Evolutionary conservation across 1,140 invertebrate genomes (phyloP).

Genomic region (Palaemon carinicauda): DNA sequence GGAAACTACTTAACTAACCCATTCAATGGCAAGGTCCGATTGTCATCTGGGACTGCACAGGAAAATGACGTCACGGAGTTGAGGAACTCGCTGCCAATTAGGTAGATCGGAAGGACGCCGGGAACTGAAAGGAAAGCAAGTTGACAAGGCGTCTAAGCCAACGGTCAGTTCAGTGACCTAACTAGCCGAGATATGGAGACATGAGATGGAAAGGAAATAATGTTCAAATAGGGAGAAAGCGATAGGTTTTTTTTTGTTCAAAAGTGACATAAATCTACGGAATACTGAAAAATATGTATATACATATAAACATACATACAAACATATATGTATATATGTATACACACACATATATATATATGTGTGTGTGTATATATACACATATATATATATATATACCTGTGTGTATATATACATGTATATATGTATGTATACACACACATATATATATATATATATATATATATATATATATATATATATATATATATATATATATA

Average conservation of each 20-base stretch:
- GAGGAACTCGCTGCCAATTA: conserved; percentile 4
- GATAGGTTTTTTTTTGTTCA: no score
- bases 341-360: neutral
- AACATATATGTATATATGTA: neutral
- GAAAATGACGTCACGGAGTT: neutral
- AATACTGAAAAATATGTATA: no score
- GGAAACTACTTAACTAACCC: neutral
- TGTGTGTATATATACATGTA: no score
- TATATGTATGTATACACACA: no score
- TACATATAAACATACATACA: neutral
- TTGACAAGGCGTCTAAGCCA: no score
- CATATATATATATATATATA: neutral
- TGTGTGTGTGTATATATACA: neutral
- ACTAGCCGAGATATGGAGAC: no score
- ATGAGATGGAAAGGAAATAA: no score
- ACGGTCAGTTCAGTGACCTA: no score
- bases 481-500: neutral
- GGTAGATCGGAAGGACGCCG: neutral
- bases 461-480: neutral
- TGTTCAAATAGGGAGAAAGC: no score
- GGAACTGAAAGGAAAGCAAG: neutral
- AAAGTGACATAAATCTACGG: no score
- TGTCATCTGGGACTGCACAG: neutral
- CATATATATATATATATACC: no score
- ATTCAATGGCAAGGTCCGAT: neutral